These are phyloP conservation scores for Brachionus sp. DNA, from an alignment of 1,140 invertebrate species.

Conservation along the genomic window DNA sequence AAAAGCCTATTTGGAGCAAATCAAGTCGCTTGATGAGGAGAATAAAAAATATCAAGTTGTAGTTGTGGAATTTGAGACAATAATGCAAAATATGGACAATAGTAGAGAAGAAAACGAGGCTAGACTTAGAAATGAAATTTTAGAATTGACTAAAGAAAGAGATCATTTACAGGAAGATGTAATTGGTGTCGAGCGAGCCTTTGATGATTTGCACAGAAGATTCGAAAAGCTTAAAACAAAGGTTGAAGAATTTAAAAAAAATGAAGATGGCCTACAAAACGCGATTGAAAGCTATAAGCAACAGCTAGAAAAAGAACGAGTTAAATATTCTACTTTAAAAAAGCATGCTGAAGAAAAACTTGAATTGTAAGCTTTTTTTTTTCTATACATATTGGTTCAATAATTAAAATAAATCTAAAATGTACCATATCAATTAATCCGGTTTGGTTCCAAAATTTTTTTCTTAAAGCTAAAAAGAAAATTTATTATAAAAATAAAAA, in stretches of 20 bases:
- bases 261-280: constrained; percentile 6
- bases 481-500: no score
- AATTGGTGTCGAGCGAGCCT: constrained; percentile 39
- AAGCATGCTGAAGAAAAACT: constrained; percentile 46
- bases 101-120: constrained; percentile 24
- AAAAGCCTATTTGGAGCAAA: not conserved
- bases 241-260: constrained; percentile 36
- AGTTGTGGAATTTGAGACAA: constrained; percentile 32
- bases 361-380: not conserved
- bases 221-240: constrained; percentile 41
- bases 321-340: constrained; percentile 43
- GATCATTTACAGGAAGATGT: constrained; percentile 45
- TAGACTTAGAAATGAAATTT: constrained; percentile 10
- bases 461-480: no score
- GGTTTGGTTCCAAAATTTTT: no score
- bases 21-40: constrained; percentile 12
- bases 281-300: constrained; percentile 32
- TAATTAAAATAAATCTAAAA: not conserved
- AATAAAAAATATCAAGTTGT: constrained; percentile 25
- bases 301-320: constrained; percentile 11
- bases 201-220: constrained; percentile 39
- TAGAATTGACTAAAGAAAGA: constrained; percentile 44
- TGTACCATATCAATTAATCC: no score
- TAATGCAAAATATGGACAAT: constrained; percentile 42
- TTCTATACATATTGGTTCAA: not conserved